phyloP scores from a whole-genome alignment of 1,140 invertebrate genomes.

The Bradysia coprophila region DNA sequence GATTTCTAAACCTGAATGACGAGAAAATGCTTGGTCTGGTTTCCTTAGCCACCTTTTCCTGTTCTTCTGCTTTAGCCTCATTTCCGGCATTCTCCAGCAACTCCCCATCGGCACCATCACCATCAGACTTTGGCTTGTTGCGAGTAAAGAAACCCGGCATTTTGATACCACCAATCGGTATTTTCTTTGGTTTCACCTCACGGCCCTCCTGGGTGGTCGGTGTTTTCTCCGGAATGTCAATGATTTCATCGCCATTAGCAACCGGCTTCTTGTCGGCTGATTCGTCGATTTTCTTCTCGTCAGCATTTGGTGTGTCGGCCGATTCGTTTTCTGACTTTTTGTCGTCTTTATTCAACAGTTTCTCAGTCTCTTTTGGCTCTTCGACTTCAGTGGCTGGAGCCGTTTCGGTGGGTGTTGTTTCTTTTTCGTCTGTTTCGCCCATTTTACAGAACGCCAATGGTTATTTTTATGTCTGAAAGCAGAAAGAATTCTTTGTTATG shows the following conservation, averaged over 20 bases:
- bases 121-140: conserved; percentile 35
- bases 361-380: conserved; percentile 22
- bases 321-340: conserved; percentile 13
- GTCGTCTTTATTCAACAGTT: not conserved
- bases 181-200: conserved; percentile 56
- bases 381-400: conserved; percentile 9
- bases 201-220: conserved; percentile 41
- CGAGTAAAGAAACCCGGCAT: conserved; percentile 64
- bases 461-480: too few relatives aligned
- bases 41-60: conserved; percentile 13
- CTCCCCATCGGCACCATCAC: conserved; percentile 25
- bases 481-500: too few relatives aligned
- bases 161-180: conserved; percentile 64
- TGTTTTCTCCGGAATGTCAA: conserved; percentile 25
- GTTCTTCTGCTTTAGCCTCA: conserved; percentile 8
- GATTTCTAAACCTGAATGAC: conserved; percentile 12
- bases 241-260: conserved; percentile 15
- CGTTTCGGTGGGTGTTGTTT: not conserved
- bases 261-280: conserved; percentile 27
- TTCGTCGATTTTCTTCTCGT: conserved; percentile 8
- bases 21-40: conserved; percentile 7
- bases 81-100: conserved; percentile 16
- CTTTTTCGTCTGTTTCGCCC: conserved; percentile 1
- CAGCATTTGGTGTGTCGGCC: conserved; percentile 10
- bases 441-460: too few relatives aligned